Base-by-base conservation (phyloP, 2,797 vertebrate genomes). In the Sebastolobus alascanus region DNA sequence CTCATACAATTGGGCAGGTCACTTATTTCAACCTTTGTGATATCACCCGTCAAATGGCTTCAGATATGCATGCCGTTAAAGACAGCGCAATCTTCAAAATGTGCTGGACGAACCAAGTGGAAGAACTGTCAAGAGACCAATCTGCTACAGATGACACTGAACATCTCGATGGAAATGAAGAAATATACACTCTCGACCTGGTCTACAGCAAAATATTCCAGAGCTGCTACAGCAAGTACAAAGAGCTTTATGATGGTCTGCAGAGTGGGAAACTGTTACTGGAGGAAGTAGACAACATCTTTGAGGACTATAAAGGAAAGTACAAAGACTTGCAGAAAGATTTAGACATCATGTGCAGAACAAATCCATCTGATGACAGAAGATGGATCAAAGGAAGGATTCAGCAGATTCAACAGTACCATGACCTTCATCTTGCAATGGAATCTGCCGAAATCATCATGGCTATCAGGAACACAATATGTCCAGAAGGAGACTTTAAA, bases 341-440 rank as follows among this genome's bases (percentile, higher is more conserved):
- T 14, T 73, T 90, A 22, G 3, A 60, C 0, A 86, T 83, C 29
- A 84, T 90, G 86, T 90, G 88, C 77, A 79, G 61, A 75, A 68
- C 14, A 18, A 0, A 90, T 37, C 3, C 3, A 52, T 55, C 22
- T 40, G 74, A 87, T 54, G 0, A 66, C 4, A 68, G 40, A 78
- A 5, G 5, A 38, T 90, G 88, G 88, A 70, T 86, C 3, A 8
- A 0, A 4, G 2, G 0, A 59, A 82, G 82, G 59, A 55, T 79
- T 40, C 1, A 9, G 3, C 88, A 90, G 68, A 82, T 90, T 29
- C 5, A 9, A 22, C 76, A 83, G 55, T 90, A 88, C 68, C 76
- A 78, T 13, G 74, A 79, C 11, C 3, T 86, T 68, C 59, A 80
- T 70, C 63, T 77, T 27, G 82, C 68, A 61, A 29, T 79, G 50